These are phyloP conservation scores for Chrysocyon brachyurus DNA, from an alignment of 2,797 vertebrate genomes.

Conservation along the genomic window DNA sequence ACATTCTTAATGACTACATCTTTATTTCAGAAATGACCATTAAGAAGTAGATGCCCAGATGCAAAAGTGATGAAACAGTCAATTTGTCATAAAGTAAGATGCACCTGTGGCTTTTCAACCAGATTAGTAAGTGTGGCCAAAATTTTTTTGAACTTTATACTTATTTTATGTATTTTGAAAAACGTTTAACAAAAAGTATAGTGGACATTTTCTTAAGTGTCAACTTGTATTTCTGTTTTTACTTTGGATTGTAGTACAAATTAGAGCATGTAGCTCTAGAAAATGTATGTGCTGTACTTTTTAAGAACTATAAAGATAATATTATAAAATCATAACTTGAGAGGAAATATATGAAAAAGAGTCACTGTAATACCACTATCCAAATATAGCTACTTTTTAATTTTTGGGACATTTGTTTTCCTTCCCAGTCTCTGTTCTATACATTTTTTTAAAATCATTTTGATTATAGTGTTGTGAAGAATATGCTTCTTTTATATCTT, in stretches of 20 bases:
- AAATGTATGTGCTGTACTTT: slow-evolving; percentile 43
- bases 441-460: background rate
- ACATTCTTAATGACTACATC: background rate
- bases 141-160: slow-evolving; percentile 23
- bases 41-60: slow-evolving; percentile 76
- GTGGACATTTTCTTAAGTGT: slow-evolving; percentile 25
- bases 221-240: slow-evolving; percentile 56
- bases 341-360: slow-evolving; percentile 47
- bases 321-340: slow-evolving; percentile 38
- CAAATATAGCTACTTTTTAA: background rate
- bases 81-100: slow-evolving; percentile 79
- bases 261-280: slow-evolving; percentile 3
- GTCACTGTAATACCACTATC: background rate
- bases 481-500: background rate
- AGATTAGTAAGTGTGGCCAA: slow-evolving; percentile 77
- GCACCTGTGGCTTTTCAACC: slow-evolving; percentile 76
- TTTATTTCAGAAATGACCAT: slow-evolving; percentile 80
- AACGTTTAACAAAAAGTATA: slow-evolving; percentile 46
- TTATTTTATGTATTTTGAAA: slow-evolving; percentile 58
- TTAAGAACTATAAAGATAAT: slow-evolving; percentile 34
- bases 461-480: background rate
- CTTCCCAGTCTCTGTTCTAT: background rate
- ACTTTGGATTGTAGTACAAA: slow-evolving; percentile 31
- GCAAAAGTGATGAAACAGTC: slow-evolving; percentile 70
- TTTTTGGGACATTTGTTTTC: slow-evolving; percentile 46